Evolutionary conservation across 2,113 vertebrate species (phyloP).

Genomic region (Paramisgurnus dabryanus): DNA sequence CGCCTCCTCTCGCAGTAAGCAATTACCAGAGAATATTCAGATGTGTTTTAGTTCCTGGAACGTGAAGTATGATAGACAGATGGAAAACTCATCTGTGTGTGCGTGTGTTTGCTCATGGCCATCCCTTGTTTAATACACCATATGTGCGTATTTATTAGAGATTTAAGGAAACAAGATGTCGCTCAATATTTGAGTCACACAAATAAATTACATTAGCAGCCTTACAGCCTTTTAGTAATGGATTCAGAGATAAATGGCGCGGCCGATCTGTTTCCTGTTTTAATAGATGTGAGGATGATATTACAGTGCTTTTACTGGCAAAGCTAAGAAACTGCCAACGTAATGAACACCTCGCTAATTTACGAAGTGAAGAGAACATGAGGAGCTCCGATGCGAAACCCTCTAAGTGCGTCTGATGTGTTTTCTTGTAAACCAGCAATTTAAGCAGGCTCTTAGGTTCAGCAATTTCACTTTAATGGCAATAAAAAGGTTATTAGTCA

Average conservation of each 20-base stretch:
- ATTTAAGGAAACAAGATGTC: conserved; percentile 26
- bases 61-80: conserved; percentile 17
- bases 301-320: conserved; percentile 18
- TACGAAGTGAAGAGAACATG: not conserved
- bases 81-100: conserved; percentile 20
- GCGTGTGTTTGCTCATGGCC: not conserved
- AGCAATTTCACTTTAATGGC: too few relatives aligned
- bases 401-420: too few relatives aligned
- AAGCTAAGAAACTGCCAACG: conserved; percentile 11
- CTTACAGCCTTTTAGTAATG: not conserved
- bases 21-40: conserved; percentile 1
- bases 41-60: conserved; percentile 10
- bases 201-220: conserved; percentile 28
- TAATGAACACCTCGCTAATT: conserved; percentile 22
- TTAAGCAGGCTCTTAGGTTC: too few relatives aligned
- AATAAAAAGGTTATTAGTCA: too few relatives aligned
- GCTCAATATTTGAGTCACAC: conserved; percentile 22
- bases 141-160: conserved; percentile 14
- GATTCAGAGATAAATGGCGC: conserved; percentile 1
- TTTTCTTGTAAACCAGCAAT: too few relatives aligned
- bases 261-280: not conserved
- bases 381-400: too few relatives aligned
- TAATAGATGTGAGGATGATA: not conserved
- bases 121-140: conserved; percentile 9
- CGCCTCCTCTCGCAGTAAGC: conserved; percentile 20